phyloP scores from a whole-genome alignment of 2,113 vertebrate species.

The Campylomormyrus numenius region DNA sequence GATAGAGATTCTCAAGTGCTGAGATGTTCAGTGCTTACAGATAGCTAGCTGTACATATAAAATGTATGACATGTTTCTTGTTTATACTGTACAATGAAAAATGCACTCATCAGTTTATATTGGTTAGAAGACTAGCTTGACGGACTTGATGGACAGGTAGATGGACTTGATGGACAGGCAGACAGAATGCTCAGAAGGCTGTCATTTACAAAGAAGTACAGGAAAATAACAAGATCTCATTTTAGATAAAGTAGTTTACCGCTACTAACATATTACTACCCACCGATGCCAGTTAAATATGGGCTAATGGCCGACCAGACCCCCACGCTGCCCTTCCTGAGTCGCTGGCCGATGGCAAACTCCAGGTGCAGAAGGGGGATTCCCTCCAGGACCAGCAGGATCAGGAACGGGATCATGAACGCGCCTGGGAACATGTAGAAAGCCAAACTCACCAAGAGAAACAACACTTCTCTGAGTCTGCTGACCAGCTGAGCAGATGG shows the following conservation, averaged over 20 bases:
- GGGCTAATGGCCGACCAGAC: constrained; percentile 75
- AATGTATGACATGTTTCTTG: neutral
- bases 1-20: neutral
- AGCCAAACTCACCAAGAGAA: neutral
- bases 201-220: neutral
- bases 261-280: constrained; percentile 28
- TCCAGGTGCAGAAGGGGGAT: constrained; percentile 72
- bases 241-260: neutral
- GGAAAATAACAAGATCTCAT: neutral
- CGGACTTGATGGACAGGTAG: neutral
- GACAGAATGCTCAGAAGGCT: neutral
- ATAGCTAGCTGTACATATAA: neutral
- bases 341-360: constrained; percentile 76
- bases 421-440: constrained; percentile 56
- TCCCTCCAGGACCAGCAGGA: constrained; percentile 74
- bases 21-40: neutral
- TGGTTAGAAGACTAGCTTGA: neutral
- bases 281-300: constrained; percentile 69
- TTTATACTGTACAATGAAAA: neutral
- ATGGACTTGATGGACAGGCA: neutral
- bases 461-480: neutral
- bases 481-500: neutral
- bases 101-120: neutral
- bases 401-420: constrained; percentile 83
- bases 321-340: constrained; percentile 67